Evolutionary conservation across 2,113 vertebrate genomes (phyloP).

Genomic region (Alosa alosa): DNA sequence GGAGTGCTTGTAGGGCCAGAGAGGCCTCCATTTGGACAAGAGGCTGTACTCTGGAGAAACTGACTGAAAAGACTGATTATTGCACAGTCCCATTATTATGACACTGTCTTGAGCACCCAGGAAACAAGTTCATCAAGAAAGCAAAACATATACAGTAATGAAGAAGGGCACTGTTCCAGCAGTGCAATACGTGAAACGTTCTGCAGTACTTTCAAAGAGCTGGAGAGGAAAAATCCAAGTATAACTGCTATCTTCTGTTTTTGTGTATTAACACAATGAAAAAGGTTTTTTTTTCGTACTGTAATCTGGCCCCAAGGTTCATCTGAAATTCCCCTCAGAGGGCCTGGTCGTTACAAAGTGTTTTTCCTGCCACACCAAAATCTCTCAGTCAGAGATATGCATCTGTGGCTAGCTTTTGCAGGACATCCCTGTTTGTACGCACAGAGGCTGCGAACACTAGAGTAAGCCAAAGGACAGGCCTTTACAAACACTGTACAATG

Average conservation of each 20-base stretch:
- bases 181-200: conserved; percentile 57
- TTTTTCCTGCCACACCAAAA: conserved; percentile 28
- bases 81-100: conserved; percentile 68
- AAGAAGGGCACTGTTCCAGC: conserved; percentile 63
- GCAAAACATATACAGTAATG: conserved; percentile 33
- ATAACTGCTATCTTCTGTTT: conserved; percentile 10
- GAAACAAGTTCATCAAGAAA: conserved; percentile 31
- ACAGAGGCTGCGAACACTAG: neutral
- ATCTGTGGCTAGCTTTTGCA: conserved; percentile 26
- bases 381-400: conserved; percentile 41
- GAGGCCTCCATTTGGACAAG: conserved; percentile 31
- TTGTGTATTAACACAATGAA: neutral
- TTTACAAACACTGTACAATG: conserved; percentile 14
- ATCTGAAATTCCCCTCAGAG: conserved; percentile 25
- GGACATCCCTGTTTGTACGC: conserved; percentile 33
- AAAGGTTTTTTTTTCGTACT: conserved; percentile 9
- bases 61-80: conserved; percentile 67
- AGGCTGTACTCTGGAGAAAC: conserved; percentile 36
- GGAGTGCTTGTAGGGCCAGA: conserved; percentile 57
- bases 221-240: conserved; percentile 31
- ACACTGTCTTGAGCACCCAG: conserved; percentile 57
- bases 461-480: neutral
- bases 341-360: conserved; percentile 27
- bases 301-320: neutral
- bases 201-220: conserved; percentile 36